These are phyloP conservation scores for Ferrisia virgata DNA, from an alignment of 2,888 invertebrate genomes.

Conservation along the genomic window DNA sequence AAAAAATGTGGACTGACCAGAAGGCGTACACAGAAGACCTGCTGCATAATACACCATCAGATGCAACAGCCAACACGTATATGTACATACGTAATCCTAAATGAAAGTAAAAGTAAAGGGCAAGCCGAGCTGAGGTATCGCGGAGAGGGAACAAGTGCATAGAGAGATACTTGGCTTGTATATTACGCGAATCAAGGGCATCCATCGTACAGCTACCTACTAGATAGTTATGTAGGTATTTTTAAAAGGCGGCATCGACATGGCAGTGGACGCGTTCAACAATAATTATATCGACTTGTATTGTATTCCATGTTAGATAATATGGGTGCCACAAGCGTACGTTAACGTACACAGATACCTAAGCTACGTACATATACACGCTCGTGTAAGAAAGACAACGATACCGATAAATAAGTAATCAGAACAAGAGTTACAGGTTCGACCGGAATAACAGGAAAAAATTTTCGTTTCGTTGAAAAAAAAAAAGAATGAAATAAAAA, in stretches of 20 bases:
- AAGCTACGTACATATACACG: not conserved
- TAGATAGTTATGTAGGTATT: no score
- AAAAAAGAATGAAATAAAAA: not conserved
- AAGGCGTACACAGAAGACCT: not conserved
- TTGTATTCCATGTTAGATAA: not conserved
- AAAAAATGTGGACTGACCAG: not conserved
- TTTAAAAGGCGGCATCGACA: not conserved
- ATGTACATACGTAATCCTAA: no score
- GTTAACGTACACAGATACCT: no score
- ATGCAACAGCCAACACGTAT: not conserved
- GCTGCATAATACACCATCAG: not conserved
- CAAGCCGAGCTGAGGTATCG: not conserved
- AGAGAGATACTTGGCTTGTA: not conserved
- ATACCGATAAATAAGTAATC: not conserved
- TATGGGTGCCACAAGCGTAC: not conserved
- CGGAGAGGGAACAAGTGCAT: no score
- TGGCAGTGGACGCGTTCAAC: not conserved
- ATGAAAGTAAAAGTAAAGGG: not conserved
- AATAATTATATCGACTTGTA: not conserved
- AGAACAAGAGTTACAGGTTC: slow-evolving; percentile 32
- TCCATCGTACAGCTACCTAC: not conserved
- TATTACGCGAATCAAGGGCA: not conserved
- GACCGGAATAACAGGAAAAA: slow-evolving; percentile 39
- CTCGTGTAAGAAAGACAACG: not conserved
- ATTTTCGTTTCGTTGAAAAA: not conserved